phyloP scores from a whole-genome alignment of 2,888 invertebrate genomes.

The Cheilosia grossa region DNA sequence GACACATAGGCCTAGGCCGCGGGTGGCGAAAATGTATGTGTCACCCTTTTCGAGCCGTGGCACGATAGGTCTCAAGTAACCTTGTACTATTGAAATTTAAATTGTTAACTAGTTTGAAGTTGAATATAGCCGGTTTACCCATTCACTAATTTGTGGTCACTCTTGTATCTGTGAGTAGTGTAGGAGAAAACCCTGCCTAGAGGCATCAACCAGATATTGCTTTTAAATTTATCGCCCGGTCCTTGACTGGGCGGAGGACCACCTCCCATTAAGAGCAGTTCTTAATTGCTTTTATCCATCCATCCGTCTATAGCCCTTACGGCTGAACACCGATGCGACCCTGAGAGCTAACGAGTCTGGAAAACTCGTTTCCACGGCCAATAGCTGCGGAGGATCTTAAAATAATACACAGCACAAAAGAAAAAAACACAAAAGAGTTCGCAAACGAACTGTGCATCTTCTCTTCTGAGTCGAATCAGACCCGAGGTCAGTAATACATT shows the following conservation, averaged over 20 bases:
- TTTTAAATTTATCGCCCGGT: background rate
- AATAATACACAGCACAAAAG: background rate
- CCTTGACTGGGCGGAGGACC: no score
- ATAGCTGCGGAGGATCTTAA: constrained; percentile 9
- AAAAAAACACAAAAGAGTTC: constrained; percentile 5
- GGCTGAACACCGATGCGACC: constrained; percentile 6
- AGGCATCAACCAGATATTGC: background rate
- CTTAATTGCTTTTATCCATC: no score
- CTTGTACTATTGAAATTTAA: background rate
- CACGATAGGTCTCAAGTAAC: background rate
- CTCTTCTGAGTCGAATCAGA: background rate
- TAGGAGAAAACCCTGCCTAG: no score
- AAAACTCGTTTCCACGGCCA: constrained; percentile 12
- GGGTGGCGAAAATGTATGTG: background rate
- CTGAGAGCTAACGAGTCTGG: constrained; percentile 18
- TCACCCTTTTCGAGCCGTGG: background rate
- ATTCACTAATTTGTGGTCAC: background rate
- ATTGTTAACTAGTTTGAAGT: background rate
- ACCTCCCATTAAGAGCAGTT: no score
- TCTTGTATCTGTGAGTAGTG: background rate
- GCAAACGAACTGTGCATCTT: background rate
- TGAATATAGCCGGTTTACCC: background rate
- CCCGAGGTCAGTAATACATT: constrained; percentile 19
- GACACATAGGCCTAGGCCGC: background rate
- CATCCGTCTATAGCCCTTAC: background rate